Evolutionary conservation across 2,113 vertebrate genomes (phyloP).

Genomic region (Columbina picui): DNA sequence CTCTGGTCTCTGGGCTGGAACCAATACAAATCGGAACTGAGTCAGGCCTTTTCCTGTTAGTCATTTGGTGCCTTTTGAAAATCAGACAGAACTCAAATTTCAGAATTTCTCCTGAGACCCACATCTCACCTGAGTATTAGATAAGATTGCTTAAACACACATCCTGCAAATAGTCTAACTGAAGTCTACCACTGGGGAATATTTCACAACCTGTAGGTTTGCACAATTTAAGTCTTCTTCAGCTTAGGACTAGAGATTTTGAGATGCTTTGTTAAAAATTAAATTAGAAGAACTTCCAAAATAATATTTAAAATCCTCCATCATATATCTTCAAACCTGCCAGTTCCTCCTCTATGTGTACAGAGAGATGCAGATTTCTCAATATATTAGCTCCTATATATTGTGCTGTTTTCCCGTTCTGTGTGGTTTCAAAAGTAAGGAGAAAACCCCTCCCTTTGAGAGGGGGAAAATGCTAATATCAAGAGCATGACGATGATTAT

Average conservation of each 20-base stretch:
- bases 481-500: neutral
- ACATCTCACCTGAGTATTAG: neutral
- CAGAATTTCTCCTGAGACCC: neutral
- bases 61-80: neutral
- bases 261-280: neutral
- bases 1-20: neutral
- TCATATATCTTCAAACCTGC: neutral
- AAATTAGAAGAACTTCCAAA: neutral
- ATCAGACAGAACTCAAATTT: neutral
- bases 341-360: neutral
- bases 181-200: neutral
- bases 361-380: neutral
- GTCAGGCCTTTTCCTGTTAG: neutral
- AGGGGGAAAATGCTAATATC: neutral
- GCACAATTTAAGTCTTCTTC: neutral
- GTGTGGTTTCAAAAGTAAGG: neutral
- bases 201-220: neutral
- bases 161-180: neutral
- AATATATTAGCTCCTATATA: neutral
- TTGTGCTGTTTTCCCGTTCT: neutral
- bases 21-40: neutral
- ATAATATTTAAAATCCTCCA: neutral
- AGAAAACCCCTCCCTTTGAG: neutral
- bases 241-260: neutral
- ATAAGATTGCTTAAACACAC: neutral